These are phyloP conservation scores for Formica aserva DNA, from an alignment of 2,888 invertebrate genomes.

Conservation along the genomic window DNA sequence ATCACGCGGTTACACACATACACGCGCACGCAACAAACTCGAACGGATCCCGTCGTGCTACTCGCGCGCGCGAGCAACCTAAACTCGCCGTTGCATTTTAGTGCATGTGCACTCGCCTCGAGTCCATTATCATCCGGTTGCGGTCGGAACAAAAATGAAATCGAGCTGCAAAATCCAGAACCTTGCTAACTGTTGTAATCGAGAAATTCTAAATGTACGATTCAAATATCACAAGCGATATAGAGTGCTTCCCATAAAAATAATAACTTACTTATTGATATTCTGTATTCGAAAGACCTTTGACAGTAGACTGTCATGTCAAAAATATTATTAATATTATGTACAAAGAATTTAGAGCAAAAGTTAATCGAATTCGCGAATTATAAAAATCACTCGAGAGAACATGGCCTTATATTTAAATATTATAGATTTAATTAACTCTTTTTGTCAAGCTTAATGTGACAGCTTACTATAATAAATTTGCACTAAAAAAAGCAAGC, in stretches of 20 bases:
- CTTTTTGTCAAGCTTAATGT: background rate
- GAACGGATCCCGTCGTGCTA: slow-evolving; percentile 6
- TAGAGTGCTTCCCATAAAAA: background rate
- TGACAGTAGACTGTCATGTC: background rate
- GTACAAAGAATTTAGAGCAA: background rate
- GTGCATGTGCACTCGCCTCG: slow-evolving; percentile 51
- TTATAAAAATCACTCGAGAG: background rate
- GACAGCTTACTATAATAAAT: background rate
- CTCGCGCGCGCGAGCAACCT: slow-evolving; percentile 9
- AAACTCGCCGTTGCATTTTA: slow-evolving; percentile 62
- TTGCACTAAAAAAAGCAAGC: background rate
- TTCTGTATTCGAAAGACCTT: background rate
- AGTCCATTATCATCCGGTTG: slow-evolving; percentile 41
- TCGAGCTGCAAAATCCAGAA: background rate
- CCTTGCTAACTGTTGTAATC: background rate
- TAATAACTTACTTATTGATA: background rate
- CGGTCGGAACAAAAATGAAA: slow-evolving; percentile 60
- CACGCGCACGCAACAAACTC: slow-evolving; percentile 20
- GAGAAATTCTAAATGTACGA: background rate
- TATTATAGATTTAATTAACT: background rate
- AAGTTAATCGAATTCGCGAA: background rate
- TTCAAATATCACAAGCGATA: background rate
- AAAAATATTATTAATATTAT: background rate
- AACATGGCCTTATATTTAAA: background rate
- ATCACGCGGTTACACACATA: slow-evolving; percentile 24